Evolutionary conservation across 2,888 invertebrate genomes (phyloP).

Genomic region (Brassicogethes aeneus): DNA sequence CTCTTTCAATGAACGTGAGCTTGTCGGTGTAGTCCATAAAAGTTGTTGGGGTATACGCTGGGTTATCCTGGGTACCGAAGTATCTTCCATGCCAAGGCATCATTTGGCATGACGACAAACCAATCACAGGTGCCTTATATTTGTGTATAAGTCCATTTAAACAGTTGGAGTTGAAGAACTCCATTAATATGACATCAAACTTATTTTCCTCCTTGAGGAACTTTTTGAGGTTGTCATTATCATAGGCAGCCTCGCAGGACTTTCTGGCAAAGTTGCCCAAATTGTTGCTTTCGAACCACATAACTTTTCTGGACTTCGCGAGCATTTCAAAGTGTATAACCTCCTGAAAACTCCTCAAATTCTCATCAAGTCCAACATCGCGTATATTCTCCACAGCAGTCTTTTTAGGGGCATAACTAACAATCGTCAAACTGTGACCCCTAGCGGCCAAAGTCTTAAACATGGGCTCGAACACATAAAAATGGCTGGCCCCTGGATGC

Average conservation of each 20-base stretch:
- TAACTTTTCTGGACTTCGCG: neutral
- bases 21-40: slow-evolving; percentile 34
- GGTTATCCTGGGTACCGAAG: slow-evolving; percentile 44
- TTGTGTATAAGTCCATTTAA: slow-evolving; percentile 56
- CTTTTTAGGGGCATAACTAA: slow-evolving; percentile 53
- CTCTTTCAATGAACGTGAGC: slow-evolving; percentile 34
- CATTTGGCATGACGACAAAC: slow-evolving; percentile 44
- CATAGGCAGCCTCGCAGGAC: slow-evolving; percentile 11
- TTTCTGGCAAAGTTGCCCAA: slow-evolving; percentile 6
- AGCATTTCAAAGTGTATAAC: neutral
- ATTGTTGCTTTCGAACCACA: neutral
- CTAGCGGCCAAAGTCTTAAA: slow-evolving; percentile 49
- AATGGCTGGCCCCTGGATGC: slow-evolving; percentile 64
- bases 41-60: slow-evolving; percentile 43
- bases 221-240: slow-evolving; percentile 16
- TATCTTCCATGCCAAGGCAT: slow-evolving; percentile 43
- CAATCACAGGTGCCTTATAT: slow-evolving; percentile 46
- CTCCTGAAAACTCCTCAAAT: neutral
- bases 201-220: slow-evolving; percentile 41
- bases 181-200: slow-evolving; percentile 57
- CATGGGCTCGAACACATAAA: slow-evolving; percentile 52
- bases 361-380: slow-evolving; percentile 41
- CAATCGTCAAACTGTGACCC: slow-evolving; percentile 60
- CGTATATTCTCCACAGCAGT: slow-evolving; percentile 46
- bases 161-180: slow-evolving; percentile 66